Conservation (phyloP, 2,888 invertebrate genomes). For the Hirudinaria manillensis region DNA sequence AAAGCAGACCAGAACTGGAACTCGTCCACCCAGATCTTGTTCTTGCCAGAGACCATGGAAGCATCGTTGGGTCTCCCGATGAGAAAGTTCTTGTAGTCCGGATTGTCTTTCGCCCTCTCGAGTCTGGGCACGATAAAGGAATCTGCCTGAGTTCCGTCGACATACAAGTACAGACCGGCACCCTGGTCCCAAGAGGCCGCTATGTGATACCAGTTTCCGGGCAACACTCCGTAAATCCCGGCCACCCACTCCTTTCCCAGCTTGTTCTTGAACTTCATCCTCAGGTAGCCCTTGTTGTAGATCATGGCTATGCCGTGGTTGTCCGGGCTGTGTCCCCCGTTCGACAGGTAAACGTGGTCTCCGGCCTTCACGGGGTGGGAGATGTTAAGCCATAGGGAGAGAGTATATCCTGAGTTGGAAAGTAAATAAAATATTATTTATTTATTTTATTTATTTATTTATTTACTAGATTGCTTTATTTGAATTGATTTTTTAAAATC, state of each 20-base stretch:
- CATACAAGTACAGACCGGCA: constrained; percentile 42
- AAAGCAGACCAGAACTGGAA: constrained; percentile 47
- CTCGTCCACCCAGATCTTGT: constrained; percentile 48
- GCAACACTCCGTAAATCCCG: constrained; percentile 40
- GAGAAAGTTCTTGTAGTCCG: constrained; percentile 44
- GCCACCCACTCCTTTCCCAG: constrained; percentile 47
- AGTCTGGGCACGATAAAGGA: background rate
- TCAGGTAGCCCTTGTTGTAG: constrained; percentile 41
- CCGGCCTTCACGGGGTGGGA: constrained; percentile 40
- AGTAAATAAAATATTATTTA: background rate
- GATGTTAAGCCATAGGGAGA: constrained; percentile 50
- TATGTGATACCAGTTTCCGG: constrained; percentile 51
- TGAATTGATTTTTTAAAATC: no score
- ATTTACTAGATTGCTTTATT: no score
- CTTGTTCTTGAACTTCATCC: constrained; percentile 27
- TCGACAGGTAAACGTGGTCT: constrained; percentile 48
- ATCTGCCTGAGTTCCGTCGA: constrained; percentile 45
- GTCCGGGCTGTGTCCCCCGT: constrained; percentile 47
- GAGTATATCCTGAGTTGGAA: constrained; percentile 46
- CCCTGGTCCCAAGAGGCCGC: constrained; percentile 46
- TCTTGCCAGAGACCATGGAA: constrained; percentile 36
- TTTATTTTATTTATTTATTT: background rate
- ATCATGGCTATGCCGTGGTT: constrained; percentile 52
- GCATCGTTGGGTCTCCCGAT: constrained; percentile 49
- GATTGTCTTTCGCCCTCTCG: background rate